Percentiles rank a stretch among this genome's conserved stretches.
Conservation (phyloP, 37 sponge, comb jelly and placozoan genomes). For the Spongilla lacustris region DNA sequence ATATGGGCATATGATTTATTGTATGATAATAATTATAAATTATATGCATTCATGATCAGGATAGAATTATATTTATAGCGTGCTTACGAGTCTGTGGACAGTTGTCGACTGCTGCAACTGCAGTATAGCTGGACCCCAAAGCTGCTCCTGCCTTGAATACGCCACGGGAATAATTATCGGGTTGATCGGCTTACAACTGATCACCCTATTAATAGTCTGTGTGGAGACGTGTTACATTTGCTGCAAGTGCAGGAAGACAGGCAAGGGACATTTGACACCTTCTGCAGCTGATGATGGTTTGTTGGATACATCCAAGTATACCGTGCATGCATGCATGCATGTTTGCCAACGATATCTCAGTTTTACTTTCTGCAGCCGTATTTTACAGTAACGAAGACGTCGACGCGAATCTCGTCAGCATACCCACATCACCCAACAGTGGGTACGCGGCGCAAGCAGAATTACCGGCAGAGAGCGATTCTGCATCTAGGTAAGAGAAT, state of each 20-base stretch:
- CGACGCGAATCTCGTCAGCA: not conserved
- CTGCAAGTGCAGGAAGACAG: not conserved
- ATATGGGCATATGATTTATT: too few species aligned
- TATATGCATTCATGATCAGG: too few species aligned
- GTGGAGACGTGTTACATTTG: not conserved
- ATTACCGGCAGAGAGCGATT: too few species aligned
- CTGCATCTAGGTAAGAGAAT: too few species aligned
- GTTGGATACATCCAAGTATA: not conserved
- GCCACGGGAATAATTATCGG: not conserved
- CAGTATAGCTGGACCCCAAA: too few species aligned
- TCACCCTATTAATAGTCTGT: not conserved
- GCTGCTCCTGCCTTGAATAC: not conserved
- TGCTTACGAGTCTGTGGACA: too few species aligned
- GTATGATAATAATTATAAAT: too few species aligned
- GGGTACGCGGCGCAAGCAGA: too few species aligned
- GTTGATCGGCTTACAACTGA: not conserved
- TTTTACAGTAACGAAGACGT: not conserved
- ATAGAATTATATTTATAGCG: too few species aligned
- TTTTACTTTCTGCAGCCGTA: not conserved
- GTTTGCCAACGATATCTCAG: not conserved
- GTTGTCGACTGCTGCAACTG: too few species aligned
- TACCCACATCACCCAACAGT: not conserved
- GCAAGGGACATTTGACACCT: not conserved
- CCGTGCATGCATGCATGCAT: not conserved
- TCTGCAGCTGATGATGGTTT: not conserved